Evolutionary conservation across 1,140 invertebrate genomes (phyloP), one percentile per base, ranked within the genome.

Genomic region (Bombus confusus): DNA sequence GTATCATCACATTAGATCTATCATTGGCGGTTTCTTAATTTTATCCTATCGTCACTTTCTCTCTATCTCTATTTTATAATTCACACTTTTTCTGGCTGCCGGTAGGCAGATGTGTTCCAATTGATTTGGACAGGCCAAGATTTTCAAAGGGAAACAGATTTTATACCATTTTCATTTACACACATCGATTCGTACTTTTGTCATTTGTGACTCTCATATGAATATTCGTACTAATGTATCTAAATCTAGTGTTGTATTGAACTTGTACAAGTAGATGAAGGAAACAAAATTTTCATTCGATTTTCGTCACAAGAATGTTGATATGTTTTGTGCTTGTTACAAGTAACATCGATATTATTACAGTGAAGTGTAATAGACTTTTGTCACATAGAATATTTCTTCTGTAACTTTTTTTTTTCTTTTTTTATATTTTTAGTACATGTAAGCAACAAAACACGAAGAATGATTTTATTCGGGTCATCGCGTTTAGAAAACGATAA

Each of bases 1-100:
- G 31, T 28, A 69, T 90, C 87, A 89, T 90, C 89, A 85, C 83
- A 80, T 89, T 85, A 87, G 78, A 71, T 82, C 69, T 84, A 81
- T 84, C 34, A 85, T 87, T 74, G 43, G 69, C 10, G 41, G 77
- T 31, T 28, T 31, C 41, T 41, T 76, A 31, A 78, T 89, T 41
- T 89, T 64, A 80, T 88, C 72, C 34, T 76, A 66, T 68, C 37
- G 25, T 59, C 43, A n/a, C 59, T 71, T 73, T 79, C 72, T 83
- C 74, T 80, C 72, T 72, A 73, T 79, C 69, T 83, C 69, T 66
- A 81, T 59, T 81, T 80, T 80, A 62, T 71, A 83, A 78, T 34
- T 78, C 52, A 31, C 59, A 66, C 5, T 62, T 59, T 80, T 22
- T 18, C 57, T 28, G 76, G 80, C 80, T 88, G 80, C 80, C 76